A percentile compares a stretch with the other conserved stretches of the same genome.
Evolutionary conservation across 2,797 vertebrate species (phyloP).

Genomic region (Acipenser transmontanus): DNA sequence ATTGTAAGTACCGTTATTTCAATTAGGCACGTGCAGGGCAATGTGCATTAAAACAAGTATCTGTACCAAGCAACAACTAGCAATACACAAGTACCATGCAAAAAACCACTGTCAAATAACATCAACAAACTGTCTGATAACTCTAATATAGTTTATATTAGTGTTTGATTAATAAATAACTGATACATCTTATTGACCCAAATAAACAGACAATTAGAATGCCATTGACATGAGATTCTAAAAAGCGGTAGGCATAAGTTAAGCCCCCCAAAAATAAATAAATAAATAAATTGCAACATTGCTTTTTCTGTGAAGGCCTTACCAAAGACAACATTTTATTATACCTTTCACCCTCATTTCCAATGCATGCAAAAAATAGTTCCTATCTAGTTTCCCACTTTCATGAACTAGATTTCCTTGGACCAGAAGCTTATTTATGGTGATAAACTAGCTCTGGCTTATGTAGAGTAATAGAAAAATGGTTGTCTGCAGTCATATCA

Average conservation of each 20-base stretch:
- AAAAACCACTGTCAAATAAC: no score
- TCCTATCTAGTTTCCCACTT: background rate
- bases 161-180: no score
- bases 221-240: background rate
- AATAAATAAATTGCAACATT: background rate
- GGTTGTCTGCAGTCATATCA: constrained; percentile 10
- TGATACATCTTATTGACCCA: no score
- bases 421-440: background rate
- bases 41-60: no score
- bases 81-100: no score
- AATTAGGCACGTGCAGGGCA: no score
- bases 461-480: constrained; percentile 2
- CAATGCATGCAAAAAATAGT: background rate
- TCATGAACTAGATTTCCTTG: background rate
- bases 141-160: no score
- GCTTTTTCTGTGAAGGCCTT: background rate
- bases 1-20: no score
- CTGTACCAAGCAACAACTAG: no score
- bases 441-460: background rate
- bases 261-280: background rate
- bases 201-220: background rate
- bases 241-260: no score
- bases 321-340: background rate
- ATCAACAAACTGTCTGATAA: no score
- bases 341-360: background rate